Evolutionary conservation across 2,113 vertebrate species (phyloP), one percentile per base, ranked within the genome.

Genomic region (Dolichotis patagonum): DNA sequence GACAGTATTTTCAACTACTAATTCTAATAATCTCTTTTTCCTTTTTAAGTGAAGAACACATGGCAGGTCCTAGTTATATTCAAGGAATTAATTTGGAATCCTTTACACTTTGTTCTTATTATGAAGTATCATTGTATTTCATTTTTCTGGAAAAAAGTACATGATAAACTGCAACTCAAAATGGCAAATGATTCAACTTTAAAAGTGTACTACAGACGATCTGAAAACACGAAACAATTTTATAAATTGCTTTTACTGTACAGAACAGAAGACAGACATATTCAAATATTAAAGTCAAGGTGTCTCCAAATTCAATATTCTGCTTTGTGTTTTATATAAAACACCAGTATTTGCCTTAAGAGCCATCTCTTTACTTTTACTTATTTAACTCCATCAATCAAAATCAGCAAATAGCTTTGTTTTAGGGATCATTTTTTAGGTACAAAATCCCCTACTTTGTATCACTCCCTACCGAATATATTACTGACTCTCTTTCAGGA

Each of bases 331-430:
- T 60, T 84, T 49, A 75, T 52, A 16, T 9, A 88, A 84, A 69
- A 24, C 73, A 83, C 60, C 84, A 94, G n/a, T 54, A 67, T 67
- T 17, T 94, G 65, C 26, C 9, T 91, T 91, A 94, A 32, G 16
- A 75, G 52, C 5, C 22, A 65, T 67, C 43, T 63, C n/a, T 65
- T 85, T 43, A 46, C 24, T 87, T 75, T 58, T 24, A 69, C 30
- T 60, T 38, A 1, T 91, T 93, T 90, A 89, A 19, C n/a, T 96
- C 49, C 38, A 75, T 46, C 41, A 85, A 85, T 93, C 35, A 85
- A n/a, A 65, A 94, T 43, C 41, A 93, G 46, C 77, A 88, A 83
- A 52, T 26, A 90, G 7, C 52, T 56, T 78, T 81, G 3, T 49
- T 82, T 65, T 52, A 38, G 60, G 30, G 19, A 90, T 67, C 35